Base-by-base conservation (phyloP, 2,113 vertebrate species). In the Protomyctophum bolini region DNA sequence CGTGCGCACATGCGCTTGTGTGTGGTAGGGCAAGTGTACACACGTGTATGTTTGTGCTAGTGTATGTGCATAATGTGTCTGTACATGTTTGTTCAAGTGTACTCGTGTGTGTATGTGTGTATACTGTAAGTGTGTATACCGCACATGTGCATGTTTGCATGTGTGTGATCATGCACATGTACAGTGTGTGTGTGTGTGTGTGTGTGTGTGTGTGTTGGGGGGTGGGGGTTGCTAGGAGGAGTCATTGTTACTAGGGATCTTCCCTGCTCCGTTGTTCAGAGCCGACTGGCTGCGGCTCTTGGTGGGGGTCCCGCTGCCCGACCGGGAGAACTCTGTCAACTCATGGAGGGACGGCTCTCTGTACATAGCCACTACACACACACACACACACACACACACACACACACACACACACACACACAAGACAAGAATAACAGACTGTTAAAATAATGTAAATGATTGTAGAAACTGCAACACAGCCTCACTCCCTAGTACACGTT, bases 281-380 rank as follows among this genome's bases (percentile, higher is more conserved):
- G 97, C 97, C 10, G 97, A 99, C 74, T 96, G 96, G 10, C 97
- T 98, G 92, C 97, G 96, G 91, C 97, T 98, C 93, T 99, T 99
- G 77, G 97, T 98, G 6, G 98, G 97, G 50, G 97, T 98, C 74
- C 97, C 97, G 28, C 96, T 97, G 87, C 97, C 95, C 10, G 97
- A 98, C 65, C 97, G 94, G 14, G 97, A 97, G 90, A 98, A 96
- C 90, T 99, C 98, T 14, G 97, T 97, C 89, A 99, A 94, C 80
- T 99, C 98, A 0, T 99, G 98, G 72, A 99, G 96, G 9, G 98
- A 99, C 3, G 98, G 98, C 86, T 99, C 98, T 91, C 97, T 93
- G 91, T 99, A 99, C 96, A 99, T 98, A 89, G 97, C 97, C 93
- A 99, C 98, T 99, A 85, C 14, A 15, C 8, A 46, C 46, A 65